Conservation (phyloP, 2,888 invertebrate genomes). For the Agrochola lota region DNA sequence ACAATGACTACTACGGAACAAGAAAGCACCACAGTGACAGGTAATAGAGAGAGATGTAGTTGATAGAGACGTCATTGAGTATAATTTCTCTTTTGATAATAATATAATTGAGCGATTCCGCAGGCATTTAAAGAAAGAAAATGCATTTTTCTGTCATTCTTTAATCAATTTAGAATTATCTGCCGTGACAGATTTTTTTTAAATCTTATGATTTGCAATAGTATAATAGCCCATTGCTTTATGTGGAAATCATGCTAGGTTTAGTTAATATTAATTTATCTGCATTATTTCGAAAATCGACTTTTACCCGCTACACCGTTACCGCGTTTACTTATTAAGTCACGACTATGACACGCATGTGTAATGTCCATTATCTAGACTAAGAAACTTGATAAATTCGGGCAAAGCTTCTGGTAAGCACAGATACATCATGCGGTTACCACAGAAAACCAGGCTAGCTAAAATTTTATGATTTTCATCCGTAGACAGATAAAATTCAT, state of each 20-base stretch:
- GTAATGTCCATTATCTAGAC: no score
- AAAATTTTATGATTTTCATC: no score
- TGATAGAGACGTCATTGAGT: no score
- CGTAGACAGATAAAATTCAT: not conserved
- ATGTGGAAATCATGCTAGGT: not conserved
- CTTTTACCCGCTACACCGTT: not conserved
- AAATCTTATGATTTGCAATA: not conserved
- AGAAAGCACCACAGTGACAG: conserved; percentile 13
- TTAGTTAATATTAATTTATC: not conserved
- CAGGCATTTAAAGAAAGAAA: not conserved
- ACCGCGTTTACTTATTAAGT: no score
- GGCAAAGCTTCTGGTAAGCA: not conserved
- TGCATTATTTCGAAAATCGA: no score
- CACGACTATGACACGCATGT: no score
- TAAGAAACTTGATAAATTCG: not conserved
- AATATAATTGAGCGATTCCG: not conserved
- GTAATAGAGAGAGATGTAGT: not conserved
- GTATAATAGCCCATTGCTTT: no score
- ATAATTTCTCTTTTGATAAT: not conserved
- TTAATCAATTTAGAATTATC: no score
- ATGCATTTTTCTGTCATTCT: no score
- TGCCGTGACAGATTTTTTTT: no score
- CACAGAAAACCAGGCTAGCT: no score
- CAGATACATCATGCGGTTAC: no score
- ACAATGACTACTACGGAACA: not conserved